Evolutionary conservation across 2,888 invertebrate species (phyloP).

Genomic region (Steinernema carpocapsae): DNA sequence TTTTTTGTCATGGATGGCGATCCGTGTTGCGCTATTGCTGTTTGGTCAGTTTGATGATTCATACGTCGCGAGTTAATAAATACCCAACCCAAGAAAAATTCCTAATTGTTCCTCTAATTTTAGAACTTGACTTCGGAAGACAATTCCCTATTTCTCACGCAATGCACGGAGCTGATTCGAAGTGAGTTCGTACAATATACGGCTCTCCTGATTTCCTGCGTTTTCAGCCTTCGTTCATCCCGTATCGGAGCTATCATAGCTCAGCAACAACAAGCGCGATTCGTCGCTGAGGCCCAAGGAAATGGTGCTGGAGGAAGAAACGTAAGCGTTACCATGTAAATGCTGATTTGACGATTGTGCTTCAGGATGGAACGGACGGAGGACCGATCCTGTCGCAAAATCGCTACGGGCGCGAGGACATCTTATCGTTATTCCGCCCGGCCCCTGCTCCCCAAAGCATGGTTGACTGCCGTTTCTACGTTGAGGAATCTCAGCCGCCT

Average conservation of each 20-base stretch:
- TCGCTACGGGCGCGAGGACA: conserved; percentile 29
- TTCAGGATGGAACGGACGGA: neutral
- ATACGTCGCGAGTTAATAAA: too few species aligned
- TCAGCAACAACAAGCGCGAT: neutral
- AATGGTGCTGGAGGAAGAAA: neutral
- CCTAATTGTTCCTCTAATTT: neutral
- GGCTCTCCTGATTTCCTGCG: neutral
- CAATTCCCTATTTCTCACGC: neutral
- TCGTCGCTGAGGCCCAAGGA: neutral
- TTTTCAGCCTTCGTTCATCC: neutral
- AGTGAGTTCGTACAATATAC: neutral
- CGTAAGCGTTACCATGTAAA: too few species aligned
- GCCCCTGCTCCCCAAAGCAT: conserved; percentile 55
- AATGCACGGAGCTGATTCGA: neutral
- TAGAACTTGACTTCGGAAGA: conserved; percentile 26
- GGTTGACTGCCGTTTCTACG: conserved; percentile 57
- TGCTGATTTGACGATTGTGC: too few species aligned
- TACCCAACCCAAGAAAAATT: too few species aligned
- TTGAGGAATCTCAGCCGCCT: conserved; percentile 52
- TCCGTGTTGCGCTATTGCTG: too few species aligned
- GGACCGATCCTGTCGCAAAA: conserved; percentile 26
- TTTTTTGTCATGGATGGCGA: too few species aligned
- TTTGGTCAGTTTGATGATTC: too few species aligned
- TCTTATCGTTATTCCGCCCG: conserved; percentile 17
- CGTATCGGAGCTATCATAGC: neutral